These are phyloP conservation scores for Lacanobia wlatinum DNA, from an alignment of 2,888 invertebrate species.

Conservation along the genomic window DNA sequence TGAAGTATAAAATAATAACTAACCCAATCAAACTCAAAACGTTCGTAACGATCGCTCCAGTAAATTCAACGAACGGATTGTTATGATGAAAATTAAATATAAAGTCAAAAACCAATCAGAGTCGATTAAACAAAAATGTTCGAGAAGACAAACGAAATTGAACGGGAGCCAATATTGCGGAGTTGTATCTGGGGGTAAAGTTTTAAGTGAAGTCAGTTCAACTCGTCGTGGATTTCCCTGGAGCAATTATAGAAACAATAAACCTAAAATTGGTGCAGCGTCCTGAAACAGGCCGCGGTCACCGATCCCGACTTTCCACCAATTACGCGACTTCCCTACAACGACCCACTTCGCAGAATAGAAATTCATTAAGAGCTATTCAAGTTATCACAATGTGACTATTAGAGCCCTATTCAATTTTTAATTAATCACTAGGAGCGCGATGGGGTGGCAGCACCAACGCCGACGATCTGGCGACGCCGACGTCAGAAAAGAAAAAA, in stretches of 20 bases:
- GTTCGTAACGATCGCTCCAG: constrained; percentile 19
- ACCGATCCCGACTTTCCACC: constrained; percentile 84
- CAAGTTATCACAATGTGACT: constrained; percentile 88
- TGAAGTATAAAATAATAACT: constrained; percentile 26
- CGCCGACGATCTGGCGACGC: constrained; percentile 50
- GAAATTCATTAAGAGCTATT: constrained; percentile 89
- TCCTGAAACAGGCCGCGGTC: constrained; percentile 81
- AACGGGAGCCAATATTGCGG: constrained; percentile 71
- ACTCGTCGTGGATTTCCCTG: constrained; percentile 79
- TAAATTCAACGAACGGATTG: constrained; percentile 34
- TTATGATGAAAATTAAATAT: constrained; percentile 56
- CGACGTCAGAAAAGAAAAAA: constrained; percentile 62
- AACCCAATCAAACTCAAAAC: constrained; percentile 24
- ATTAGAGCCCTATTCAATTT: constrained; percentile 84
- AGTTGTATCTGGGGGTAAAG: constrained; percentile 72
- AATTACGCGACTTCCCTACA: constrained; percentile 83
- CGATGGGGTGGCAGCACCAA: constrained; percentile 57
- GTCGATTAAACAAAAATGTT: constrained; percentile 63
- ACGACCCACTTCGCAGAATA: constrained; percentile 86
- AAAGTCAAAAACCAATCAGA: constrained; percentile 62
- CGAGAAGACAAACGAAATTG: constrained; percentile 58
- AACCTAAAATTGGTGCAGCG: constrained; percentile 87
- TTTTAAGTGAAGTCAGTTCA: constrained; percentile 76
- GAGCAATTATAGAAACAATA: constrained; percentile 90
- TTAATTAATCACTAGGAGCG: constrained; percentile 80